Conservation (phyloP, 1,140 invertebrate genomes). For the Solen grandis region DNA sequence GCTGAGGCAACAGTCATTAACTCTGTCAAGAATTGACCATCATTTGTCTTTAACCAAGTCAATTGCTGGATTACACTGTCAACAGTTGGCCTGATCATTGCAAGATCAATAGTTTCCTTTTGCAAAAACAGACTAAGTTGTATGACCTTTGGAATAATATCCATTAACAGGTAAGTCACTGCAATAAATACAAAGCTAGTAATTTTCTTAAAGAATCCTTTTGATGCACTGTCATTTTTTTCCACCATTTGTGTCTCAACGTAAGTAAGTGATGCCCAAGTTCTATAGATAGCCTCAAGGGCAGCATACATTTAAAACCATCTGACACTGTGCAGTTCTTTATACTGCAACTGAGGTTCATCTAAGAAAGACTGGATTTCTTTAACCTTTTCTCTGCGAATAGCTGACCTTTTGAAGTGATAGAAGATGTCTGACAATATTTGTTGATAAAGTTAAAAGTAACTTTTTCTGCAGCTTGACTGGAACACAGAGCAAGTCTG, state of each 20-base stretch:
- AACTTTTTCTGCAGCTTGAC: constrained; percentile 17
- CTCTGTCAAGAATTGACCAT: not conserved
- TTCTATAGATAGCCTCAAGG: constrained; percentile 14
- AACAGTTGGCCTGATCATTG: constrained; percentile 1
- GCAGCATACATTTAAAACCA: constrained; percentile 24
- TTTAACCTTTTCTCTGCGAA: constrained; percentile 1
- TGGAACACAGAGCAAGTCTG: not conserved
- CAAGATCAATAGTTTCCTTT: constrained; percentile 12
- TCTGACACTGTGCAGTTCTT: not conserved
- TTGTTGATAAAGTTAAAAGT: not conserved
- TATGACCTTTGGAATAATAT: constrained; percentile 7
- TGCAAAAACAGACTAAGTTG: constrained; percentile 11
- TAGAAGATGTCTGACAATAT: constrained; percentile 10
- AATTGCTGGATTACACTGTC: constrained; percentile 22
- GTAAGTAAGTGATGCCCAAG: constrained; percentile 8
- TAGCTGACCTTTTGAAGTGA: not conserved
- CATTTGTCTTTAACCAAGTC: constrained; percentile 13
- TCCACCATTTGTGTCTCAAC: not conserved
- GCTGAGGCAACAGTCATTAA: not conserved
- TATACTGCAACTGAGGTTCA: not conserved
- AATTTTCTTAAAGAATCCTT: constrained; percentile 4
- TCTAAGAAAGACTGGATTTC: not conserved
- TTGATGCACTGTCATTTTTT: constrained; percentile 9
- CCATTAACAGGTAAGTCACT: not conserved
- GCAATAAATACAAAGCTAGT: constrained; percentile 12